Evolutionary conservation across 35 echinoderm and acorn worm genomes (phyloP).

Genomic region (Amphiura filiformis): DNA sequence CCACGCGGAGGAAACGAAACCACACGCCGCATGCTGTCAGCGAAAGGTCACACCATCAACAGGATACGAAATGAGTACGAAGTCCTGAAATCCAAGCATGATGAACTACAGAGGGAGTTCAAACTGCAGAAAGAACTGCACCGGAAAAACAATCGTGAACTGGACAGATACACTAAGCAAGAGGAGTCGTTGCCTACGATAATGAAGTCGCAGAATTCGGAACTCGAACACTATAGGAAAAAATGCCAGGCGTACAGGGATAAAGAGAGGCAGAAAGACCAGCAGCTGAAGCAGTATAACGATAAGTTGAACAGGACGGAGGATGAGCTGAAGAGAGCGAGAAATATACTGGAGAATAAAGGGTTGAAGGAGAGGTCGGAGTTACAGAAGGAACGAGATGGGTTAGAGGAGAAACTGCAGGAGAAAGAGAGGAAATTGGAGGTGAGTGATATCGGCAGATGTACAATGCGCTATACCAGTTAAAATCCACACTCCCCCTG

Average conservation of each 20-base stretch:
- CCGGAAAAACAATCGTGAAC: conserved; percentile 69
- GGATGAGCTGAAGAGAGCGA: conserved; percentile 59
- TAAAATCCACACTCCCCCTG: too few species aligned
- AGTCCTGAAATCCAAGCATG: conserved; percentile 64
- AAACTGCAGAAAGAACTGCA: conserved; percentile 77
- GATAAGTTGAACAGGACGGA: conserved; percentile 53
- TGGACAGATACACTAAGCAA: conserved; percentile 69
- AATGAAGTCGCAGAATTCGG: conserved; percentile 67
- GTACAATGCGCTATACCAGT: too few species aligned
- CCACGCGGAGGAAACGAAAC: conserved; percentile 45
- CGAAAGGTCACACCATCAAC: conserved; percentile 93
- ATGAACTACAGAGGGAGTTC: conserved; percentile 68
- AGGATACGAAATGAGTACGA: conserved; percentile 76
- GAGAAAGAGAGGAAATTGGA: conserved; percentile 64
- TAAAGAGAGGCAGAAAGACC: conserved; percentile 64
- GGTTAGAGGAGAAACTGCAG: conserved; percentile 41
- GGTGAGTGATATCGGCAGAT: conserved; percentile 23
- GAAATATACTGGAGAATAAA: conserved; percentile 55
- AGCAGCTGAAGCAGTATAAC: conserved; percentile 61
- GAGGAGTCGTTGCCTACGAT: conserved; percentile 79
- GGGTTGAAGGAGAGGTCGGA: conserved; percentile 72
- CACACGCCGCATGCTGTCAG: conserved; percentile 83
- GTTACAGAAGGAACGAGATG: conserved; percentile 47
- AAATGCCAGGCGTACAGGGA: conserved; percentile 5
- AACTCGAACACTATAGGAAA: conserved; percentile 52